Evolutionary conservation across 2,113 vertebrate genomes (phyloP).

Genomic region (Hassar affinis): DNA sequence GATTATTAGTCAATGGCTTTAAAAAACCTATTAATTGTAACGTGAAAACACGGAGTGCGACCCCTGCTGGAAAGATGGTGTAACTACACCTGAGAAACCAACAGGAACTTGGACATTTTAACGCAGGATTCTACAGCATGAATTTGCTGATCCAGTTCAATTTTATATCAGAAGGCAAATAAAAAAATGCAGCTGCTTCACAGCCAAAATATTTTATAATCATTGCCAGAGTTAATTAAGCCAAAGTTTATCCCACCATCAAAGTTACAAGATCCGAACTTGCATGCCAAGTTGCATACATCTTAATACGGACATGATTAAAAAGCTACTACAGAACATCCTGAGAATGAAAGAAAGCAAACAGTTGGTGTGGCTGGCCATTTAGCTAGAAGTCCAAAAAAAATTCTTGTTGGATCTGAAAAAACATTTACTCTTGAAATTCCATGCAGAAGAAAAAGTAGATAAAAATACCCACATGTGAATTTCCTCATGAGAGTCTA

Average conservation of each 20-base stretch:
- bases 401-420: neutral
- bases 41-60: neutral
- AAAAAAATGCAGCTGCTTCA: neutral
- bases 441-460: neutral
- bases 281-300: neutral
- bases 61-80: neutral
- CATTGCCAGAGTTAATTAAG: neutral
- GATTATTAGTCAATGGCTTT: neutral
- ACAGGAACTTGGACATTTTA: neutral
- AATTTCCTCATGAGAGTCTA: constrained; percentile 65
- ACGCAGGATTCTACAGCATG: neutral
- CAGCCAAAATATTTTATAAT: neutral
- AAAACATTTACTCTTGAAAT: neutral
- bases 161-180: neutral
- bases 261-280: neutral
- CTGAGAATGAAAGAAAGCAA: neutral
- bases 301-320: neutral
- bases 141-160: neutral
- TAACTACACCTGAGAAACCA: neutral
- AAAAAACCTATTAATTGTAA: neutral
- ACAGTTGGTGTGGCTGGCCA: neutral
- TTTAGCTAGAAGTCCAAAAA: neutral
- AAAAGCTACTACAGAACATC: neutral
- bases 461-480: constrained; percentile 58
- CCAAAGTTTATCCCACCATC: neutral